phyloP scores from a whole-genome alignment of 2,113 vertebrate genomes.

The Gracilinanus agilis region DNA sequence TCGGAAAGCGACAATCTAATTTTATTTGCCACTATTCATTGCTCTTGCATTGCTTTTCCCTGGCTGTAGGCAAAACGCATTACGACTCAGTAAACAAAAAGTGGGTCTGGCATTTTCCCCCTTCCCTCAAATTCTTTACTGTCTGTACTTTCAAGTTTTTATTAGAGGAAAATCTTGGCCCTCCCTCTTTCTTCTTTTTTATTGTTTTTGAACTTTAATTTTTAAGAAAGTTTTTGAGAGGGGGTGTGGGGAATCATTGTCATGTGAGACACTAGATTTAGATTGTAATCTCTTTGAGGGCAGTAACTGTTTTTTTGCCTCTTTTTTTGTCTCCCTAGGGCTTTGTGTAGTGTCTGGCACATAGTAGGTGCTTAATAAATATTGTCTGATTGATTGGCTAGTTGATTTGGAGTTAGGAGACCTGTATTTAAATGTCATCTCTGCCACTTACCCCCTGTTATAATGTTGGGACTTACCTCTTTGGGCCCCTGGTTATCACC shows the following conservation, averaged over 20 bases:
- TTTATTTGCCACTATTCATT: conserved; percentile 71
- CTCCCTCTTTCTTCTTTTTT: conserved; percentile 1
- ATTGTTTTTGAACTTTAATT: not conserved
- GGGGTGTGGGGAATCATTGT: not conserved
- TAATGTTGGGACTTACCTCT: not conserved
- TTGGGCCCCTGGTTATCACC: not conserved
- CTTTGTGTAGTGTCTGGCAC: not conserved
- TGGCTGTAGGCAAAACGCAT: conserved; percentile 77
- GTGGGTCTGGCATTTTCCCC: conserved; percentile 25
- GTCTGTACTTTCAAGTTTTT: accelerated
- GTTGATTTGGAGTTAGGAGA: not conserved
- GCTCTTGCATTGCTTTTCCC: conserved; percentile 66
- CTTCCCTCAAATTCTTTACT: accelerated
- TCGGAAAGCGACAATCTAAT: conserved; percentile 75
- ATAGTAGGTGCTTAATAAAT: not conserved
- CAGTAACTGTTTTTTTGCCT: not conserved
- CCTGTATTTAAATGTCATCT: not conserved
- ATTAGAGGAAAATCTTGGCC: conserved; percentile 2
- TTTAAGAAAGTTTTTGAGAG: not conserved
- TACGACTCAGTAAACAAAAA: conserved; percentile 71
- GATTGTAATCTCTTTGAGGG: not conserved
- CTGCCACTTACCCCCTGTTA: not conserved
- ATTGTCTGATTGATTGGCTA: not conserved
- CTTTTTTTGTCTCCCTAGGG: not conserved
- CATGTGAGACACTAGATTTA: not conserved